These are phyloP conservation scores for Agonopterix arenella DNA, from an alignment of 2,888 invertebrate genomes.

Conservation along the genomic window DNA sequence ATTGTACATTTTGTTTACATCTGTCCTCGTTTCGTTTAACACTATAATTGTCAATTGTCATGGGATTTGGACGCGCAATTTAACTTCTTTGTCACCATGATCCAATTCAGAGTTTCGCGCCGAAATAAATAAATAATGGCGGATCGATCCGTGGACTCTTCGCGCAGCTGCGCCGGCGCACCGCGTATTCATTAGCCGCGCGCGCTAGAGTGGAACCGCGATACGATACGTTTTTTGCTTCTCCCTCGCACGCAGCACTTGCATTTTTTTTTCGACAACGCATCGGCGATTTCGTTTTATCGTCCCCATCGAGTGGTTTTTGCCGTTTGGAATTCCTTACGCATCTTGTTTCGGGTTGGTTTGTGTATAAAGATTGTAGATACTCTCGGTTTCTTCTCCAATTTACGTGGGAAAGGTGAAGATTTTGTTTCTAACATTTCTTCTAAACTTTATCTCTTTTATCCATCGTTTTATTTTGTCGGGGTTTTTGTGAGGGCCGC, in stretches of 20 bases:
- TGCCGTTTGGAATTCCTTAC: constrained; percentile 67
- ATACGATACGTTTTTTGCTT: constrained; percentile 72
- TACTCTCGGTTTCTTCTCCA: constrained; percentile 21
- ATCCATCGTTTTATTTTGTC: background rate
- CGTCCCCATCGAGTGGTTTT: constrained; percentile 69
- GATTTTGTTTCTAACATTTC: constrained; percentile 1
- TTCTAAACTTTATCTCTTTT: background rate
- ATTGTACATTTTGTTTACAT: constrained; percentile 66
- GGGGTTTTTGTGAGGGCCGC: too few relatives aligned
- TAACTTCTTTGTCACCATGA: constrained; percentile 70
- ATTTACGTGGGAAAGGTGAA: constrained; percentile 18
- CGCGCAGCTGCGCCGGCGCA: constrained; percentile 66
- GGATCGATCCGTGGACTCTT: constrained; percentile 45
- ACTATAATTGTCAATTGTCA: constrained; percentile 59
- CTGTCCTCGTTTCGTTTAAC: constrained; percentile 61
- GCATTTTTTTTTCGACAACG: constrained; percentile 68
- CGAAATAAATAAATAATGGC: constrained; percentile 73
- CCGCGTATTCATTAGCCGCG: constrained; percentile 60
- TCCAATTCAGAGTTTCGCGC: constrained; percentile 71
- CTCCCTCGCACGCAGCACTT: constrained; percentile 68
- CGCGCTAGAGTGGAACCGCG: constrained; percentile 72
- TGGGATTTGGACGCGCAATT: constrained; percentile 74
- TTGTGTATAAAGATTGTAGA: constrained; percentile 28
- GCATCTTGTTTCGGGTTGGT: constrained; percentile 60
- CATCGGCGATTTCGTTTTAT: constrained; percentile 74